Percentiles rank a stretch among this genome's conserved stretches.
These are phyloP conservation scores for Nicator chloris DNA, from an alignment of 2,113 vertebrate genomes.

Conservation along the genomic window DNA sequence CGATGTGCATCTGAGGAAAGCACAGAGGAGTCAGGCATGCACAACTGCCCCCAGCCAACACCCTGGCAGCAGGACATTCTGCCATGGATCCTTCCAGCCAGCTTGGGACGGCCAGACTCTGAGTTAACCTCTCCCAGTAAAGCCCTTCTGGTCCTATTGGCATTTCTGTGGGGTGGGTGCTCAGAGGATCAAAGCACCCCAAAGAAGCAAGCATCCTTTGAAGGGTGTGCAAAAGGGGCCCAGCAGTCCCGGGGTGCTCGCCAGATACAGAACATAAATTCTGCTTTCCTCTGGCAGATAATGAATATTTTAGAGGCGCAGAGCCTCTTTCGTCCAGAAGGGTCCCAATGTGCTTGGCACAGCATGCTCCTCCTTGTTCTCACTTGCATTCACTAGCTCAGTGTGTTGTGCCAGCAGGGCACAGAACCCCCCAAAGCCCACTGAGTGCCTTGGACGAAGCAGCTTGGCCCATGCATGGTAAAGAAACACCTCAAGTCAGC, in stretches of 20 bases:
- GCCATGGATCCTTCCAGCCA: not conserved
- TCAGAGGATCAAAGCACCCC: not conserved
- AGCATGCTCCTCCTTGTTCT: fast-evolving
- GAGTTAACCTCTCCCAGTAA: not conserved
- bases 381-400: not conserved
- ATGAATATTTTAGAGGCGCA: conserved; percentile 10
- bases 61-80: fast-evolving
- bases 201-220: not conserved
- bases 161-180: fast-evolving
- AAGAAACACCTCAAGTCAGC: not conserved
- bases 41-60: fast-evolving
- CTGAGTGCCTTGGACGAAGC: fast-evolving
- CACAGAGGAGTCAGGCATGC: fast-evolving
- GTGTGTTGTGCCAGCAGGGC: fast-evolving
- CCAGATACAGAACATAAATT: not conserved
- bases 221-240: not conserved
- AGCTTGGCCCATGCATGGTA: fast-evolving
- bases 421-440: not conserved
- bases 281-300: not conserved
- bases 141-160: not conserved
- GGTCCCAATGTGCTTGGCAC: not conserved
- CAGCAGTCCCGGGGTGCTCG: not conserved
- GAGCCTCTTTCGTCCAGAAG: not conserved
- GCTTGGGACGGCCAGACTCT: fast-evolving
- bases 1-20: conserved; percentile 78